Percentiles rank a stretch among this genome's conserved stretches.
phyloP scores from a whole-genome alignment of 2,113 vertebrate species.

The Zootoca vivipara region DNA sequence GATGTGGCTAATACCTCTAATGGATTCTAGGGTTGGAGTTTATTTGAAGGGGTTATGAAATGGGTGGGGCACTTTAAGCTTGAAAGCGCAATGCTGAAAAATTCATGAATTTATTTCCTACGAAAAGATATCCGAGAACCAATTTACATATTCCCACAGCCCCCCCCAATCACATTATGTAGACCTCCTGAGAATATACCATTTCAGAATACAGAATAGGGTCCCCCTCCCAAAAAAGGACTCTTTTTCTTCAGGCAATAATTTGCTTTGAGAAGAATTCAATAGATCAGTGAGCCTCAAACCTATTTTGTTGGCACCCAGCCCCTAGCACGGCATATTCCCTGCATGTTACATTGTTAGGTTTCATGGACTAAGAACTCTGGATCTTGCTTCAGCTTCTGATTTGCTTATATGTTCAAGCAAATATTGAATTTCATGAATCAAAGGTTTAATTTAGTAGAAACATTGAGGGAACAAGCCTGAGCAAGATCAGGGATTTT shows the following conservation, averaged over 20 bases:
- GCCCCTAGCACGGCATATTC: too few relatives aligned
- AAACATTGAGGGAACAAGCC: too few relatives aligned
- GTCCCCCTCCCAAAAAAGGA: background rate
- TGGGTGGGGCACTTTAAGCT: background rate
- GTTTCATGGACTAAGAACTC: too few relatives aligned
- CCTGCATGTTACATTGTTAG: too few relatives aligned
- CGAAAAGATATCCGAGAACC: background rate
- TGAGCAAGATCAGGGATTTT: too few relatives aligned
- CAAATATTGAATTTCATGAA: too few relatives aligned
- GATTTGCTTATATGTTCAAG: too few relatives aligned
- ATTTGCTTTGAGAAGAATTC: too few relatives aligned
- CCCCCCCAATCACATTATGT: background rate
- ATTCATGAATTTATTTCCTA: background rate
- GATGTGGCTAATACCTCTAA: background rate
- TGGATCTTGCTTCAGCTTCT: too few relatives aligned
- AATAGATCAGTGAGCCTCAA: too few relatives aligned
- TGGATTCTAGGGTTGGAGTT: background rate
- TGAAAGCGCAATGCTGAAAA: background rate
- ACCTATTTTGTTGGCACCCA: too few relatives aligned
- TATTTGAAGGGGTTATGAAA: background rate
- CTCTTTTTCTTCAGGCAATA: background rate
- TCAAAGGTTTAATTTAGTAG: too few relatives aligned
- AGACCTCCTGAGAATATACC: background rate
- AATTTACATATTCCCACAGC: background rate
- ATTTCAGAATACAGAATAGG: background rate